Percentiles rank a stretch among this genome's conserved stretches.
phyloP scores from a whole-genome alignment of 2,797 vertebrate species.

The Pitangus sulphuratus region DNA sequence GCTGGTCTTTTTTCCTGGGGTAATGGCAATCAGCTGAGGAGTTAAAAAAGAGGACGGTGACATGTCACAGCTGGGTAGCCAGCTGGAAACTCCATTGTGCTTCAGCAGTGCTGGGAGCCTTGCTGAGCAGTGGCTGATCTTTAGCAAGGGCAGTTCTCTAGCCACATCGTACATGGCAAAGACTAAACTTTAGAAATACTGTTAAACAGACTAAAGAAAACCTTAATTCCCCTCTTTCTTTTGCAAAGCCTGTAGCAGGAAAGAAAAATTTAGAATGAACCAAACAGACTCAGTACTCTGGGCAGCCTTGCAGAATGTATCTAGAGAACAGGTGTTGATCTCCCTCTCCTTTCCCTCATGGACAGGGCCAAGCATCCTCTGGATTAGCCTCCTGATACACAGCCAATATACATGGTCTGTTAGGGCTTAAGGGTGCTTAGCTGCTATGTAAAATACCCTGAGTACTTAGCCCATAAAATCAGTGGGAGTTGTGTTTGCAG shows the following conservation, averaged over 20 bases:
- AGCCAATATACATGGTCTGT: slow-evolving; percentile 28
- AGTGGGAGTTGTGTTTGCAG: background rate
- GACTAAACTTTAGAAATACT: background rate
- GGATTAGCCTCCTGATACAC: slow-evolving; percentile 40
- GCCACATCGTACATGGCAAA: background rate
- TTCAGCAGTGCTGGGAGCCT: background rate
- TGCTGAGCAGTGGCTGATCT: background rate
- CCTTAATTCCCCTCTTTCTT: background rate
- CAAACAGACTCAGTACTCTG: fast-evolving
- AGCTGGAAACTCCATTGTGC: background rate
- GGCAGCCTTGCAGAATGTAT: background rate
- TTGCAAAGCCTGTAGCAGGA: background rate
- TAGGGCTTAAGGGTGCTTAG: slow-evolving; percentile 44
- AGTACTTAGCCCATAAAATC: slow-evolving; percentile 44
- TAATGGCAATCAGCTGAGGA: slow-evolving; percentile 5
- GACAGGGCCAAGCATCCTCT: slow-evolving; percentile 15
- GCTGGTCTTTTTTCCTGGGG: background rate
- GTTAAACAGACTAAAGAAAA: background rate
- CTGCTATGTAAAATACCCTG: slow-evolving; percentile 49
- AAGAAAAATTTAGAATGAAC: background rate
- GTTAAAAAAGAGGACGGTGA: background rate
- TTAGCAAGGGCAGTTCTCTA: background rate
- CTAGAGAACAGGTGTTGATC: slow-evolving; percentile 1
- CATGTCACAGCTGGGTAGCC: background rate
- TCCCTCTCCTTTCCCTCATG: background rate